These are phyloP conservation scores for Drusus annulatus DNA, from an alignment of 1,140 invertebrate species.

Conservation along the genomic window DNA sequence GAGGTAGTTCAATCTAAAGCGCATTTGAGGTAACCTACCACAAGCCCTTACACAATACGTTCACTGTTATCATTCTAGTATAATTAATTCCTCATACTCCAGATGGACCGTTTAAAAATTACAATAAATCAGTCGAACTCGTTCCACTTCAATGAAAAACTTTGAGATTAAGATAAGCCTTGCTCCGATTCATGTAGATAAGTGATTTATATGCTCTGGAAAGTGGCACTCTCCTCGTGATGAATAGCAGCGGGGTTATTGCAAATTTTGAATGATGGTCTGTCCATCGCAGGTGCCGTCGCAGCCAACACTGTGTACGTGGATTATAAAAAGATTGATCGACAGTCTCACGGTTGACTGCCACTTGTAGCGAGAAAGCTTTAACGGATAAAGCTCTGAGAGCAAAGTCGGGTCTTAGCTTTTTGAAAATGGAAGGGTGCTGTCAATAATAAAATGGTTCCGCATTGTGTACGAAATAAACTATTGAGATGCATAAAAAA, in stretches of 20 bases:
- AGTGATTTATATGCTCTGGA: conserved; percentile 2
- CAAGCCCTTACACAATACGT: too few relatives aligned
- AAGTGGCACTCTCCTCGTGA: conserved; percentile 11
- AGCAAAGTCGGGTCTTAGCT: conserved; percentile 53
- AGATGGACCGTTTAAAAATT: too few relatives aligned
- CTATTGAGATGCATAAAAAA: too few relatives aligned
- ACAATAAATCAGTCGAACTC: too few relatives aligned
- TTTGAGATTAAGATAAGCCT: too few relatives aligned
- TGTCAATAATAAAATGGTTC: conserved; percentile 45
- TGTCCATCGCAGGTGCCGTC: conserved; percentile 55
- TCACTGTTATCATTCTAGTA: too few relatives aligned
- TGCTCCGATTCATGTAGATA: neutral
- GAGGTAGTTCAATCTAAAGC: too few relatives aligned
- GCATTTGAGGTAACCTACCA: too few relatives aligned
- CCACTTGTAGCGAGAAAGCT: conserved; percentile 11
- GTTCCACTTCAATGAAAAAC: too few relatives aligned
- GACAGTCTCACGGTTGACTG: conserved; percentile 29
- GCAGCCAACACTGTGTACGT: conserved; percentile 27
- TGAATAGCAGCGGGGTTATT: conserved; percentile 37
- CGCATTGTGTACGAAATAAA: too few relatives aligned
- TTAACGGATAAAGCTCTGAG: conserved; percentile 19
- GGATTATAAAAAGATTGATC: conserved; percentile 54
- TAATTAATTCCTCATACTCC: too few relatives aligned
- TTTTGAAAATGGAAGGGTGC: conserved; percentile 47
- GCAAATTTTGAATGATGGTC: conserved; percentile 58